Percentiles rank a stretch among this genome's conserved stretches.
phyloP scores from a whole-genome alignment of 2,888 invertebrate species.

The Pharmacophagus antenor region DNA sequence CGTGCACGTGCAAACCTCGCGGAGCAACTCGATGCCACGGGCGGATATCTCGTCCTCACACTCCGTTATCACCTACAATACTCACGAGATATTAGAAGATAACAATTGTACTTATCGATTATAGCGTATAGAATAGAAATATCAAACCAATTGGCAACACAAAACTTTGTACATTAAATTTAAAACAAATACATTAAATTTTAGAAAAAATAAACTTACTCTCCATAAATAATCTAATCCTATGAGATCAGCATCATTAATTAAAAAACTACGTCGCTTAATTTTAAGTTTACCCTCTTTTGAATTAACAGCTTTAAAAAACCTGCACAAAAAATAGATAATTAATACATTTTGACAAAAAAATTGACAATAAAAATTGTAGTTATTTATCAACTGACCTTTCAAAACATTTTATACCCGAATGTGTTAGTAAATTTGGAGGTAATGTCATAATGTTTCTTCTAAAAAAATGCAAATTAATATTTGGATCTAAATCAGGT shows the following conservation, averaged over 20 bases:
- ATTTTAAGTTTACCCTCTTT: slow-evolving; percentile 95
- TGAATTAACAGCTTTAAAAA: slow-evolving; percentile 96
- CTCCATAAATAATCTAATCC: slow-evolving; percentile 98
- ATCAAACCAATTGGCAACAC: too few species aligned
- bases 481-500: slow-evolving; percentile 97
- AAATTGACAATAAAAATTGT: slow-evolving; percentile 27
- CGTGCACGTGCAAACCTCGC: slow-evolving; percentile 96
- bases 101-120: neutral
- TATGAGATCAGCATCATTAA: slow-evolving; percentile 96
- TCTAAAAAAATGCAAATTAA: slow-evolving; percentile 97
- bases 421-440: slow-evolving; percentile 94
- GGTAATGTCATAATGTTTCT: slow-evolving; percentile 95
- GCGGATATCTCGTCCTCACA: slow-evolving; percentile 95
- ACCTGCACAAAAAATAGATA: slow-evolving; percentile 70
- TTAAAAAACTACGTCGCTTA: slow-evolving; percentile 90
- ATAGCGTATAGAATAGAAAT: too few species aligned
- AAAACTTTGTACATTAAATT: neutral
- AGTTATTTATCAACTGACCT: slow-evolving; percentile 59
- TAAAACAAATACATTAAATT: neutral
- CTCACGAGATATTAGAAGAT: neutral
- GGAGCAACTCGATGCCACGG: slow-evolving; percentile 93
- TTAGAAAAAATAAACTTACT: slow-evolving; percentile 72
- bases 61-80: slow-evolving; percentile 88
- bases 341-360: neutral
- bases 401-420: slow-evolving; percentile 95